A percentile compares a stretch with the other conserved stretches of the same genome.
These are phyloP conservation scores for Portevinia maculata DNA, from an alignment of 2,888 invertebrate genomes.

Conservation along the genomic window DNA sequence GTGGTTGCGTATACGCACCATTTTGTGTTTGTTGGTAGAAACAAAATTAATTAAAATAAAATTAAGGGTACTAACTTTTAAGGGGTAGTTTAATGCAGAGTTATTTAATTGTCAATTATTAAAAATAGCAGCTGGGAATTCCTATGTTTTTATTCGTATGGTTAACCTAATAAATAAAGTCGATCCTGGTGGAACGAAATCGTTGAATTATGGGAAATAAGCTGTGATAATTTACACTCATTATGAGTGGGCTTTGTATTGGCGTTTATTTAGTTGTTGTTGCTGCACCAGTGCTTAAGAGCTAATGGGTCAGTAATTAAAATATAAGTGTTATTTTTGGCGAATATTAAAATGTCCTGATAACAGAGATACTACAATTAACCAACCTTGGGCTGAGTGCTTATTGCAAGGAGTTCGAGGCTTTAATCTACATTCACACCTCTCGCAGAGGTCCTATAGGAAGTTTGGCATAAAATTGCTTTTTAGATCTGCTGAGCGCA, in stretches of 20 bases:
- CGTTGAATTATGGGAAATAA: constrained; percentile 9
- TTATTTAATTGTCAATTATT: constrained; percentile 16
- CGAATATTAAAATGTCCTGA: neutral
- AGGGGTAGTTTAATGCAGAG: constrained; percentile 8
- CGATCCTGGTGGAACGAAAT: constrained; percentile 5
- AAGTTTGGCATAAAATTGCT: too few species aligned
- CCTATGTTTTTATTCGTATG: constrained; percentile 1
- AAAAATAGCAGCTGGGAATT: neutral
- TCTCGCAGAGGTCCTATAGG: too few species aligned
- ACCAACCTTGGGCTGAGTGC: too few species aligned
- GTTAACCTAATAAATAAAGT: constrained; percentile 2
- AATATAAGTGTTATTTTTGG: neutral
- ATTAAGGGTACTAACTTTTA: constrained; percentile 1
- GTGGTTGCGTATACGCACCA: constrained; percentile 44
- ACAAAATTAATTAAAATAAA: constrained; percentile 54
- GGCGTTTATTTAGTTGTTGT: neutral
- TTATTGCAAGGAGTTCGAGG: too few species aligned
- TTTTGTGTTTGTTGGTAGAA: constrained; percentile 3
- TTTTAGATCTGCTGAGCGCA: too few species aligned
- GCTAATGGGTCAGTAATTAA: neutral
- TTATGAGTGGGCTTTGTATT: neutral
- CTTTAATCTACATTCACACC: too few species aligned
- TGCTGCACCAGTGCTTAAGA: neutral
- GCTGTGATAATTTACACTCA: neutral
- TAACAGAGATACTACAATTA: too few species aligned